Evolutionary conservation across 2,113 vertebrate genomes (phyloP).

Genomic region (Scomber scombrus): DNA sequence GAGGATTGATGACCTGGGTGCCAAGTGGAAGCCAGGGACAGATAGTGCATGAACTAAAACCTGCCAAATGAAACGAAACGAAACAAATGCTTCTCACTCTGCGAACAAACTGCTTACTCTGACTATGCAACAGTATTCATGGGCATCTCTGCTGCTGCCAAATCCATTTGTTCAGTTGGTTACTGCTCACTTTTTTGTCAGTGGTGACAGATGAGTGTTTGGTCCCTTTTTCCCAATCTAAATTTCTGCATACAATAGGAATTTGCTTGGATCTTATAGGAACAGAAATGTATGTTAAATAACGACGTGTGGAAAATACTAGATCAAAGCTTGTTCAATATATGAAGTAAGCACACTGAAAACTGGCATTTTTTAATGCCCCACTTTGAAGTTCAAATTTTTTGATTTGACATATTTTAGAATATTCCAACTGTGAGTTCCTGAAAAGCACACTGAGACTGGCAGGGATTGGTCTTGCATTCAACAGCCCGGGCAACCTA

Average conservation of each 20-base stretch:
- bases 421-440: conserved; percentile 48
- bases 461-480: conserved; percentile 42
- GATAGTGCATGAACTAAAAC: conserved; percentile 25
- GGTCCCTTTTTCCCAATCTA: conserved; percentile 23
- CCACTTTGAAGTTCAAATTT: conserved; percentile 68
- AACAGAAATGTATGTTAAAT: conserved; percentile 29
- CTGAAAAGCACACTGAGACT: conserved; percentile 42
- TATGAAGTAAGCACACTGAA: conserved; percentile 35
- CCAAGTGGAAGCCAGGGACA: conserved; percentile 36
- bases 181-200: conserved; percentile 10
- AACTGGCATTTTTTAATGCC: conserved; percentile 41
- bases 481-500: conserved; percentile 31
- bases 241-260: conserved; percentile 33
- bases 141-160: conserved; percentile 12
- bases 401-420: conserved; percentile 66
- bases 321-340: conserved; percentile 56
- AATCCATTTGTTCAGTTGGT: conserved; percentile 34
- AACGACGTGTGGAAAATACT: conserved; percentile 27
- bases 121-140: conserved; percentile 27
- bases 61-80: conserved; percentile 26
- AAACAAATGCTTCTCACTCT: conserved; percentile 26
- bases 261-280: conserved; percentile 33
- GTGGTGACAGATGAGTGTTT: conserved; percentile 25
- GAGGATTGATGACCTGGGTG: conserved; percentile 35
- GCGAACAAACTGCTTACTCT: conserved; percentile 36